These are phyloP conservation scores for Rotaria sp. DNA, from an alignment of 2,888 invertebrate species.

Conservation along the genomic window DNA sequence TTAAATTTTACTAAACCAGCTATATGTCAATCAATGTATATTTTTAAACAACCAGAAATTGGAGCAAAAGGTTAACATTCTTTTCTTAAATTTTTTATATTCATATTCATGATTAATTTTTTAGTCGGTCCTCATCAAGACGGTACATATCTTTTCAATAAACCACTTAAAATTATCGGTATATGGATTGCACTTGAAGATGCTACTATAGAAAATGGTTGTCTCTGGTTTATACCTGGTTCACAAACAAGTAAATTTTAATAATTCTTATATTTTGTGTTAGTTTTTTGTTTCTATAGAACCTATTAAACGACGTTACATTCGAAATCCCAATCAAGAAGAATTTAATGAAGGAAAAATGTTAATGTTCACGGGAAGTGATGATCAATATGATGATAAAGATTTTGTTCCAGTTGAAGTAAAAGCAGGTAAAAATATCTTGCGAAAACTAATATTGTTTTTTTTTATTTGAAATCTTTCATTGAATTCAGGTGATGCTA, in stretches of 20 bases:
- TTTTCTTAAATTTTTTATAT: not conserved
- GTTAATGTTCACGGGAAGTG: slow-evolving; percentile 65
- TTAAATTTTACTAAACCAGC: slow-evolving; percentile 72
- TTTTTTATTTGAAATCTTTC: not conserved
- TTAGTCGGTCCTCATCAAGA: slow-evolving; percentile 63
- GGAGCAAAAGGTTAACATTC: slow-evolving; percentile 71
- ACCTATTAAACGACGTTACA: slow-evolving; percentile 57
- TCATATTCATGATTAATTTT: slow-evolving; percentile 31
- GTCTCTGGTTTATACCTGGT: slow-evolving; percentile 80
- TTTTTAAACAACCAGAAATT: slow-evolving; percentile 84
- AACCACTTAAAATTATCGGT: slow-evolving; percentile 65
- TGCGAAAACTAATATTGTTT: not conserved
- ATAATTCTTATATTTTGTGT: not conserved
- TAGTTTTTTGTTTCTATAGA: not conserved
- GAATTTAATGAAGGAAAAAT: slow-evolving; percentile 56
- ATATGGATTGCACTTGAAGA: slow-evolving; percentile 93
- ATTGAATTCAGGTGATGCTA: slow-evolving; percentile 64
- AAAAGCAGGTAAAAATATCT: slow-evolving; percentile 65
- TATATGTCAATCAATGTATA: slow-evolving; percentile 86
- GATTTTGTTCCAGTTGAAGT: slow-evolving; percentile 73
- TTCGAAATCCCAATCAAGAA: slow-evolving; percentile 64
- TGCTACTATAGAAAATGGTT: slow-evolving; percentile 83
- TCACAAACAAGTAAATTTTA: slow-evolving; percentile 71
- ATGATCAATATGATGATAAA: slow-evolving; percentile 59
- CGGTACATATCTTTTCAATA: slow-evolving; percentile 75